A percentile compares a stretch with the other conserved stretches of the same genome.
phyloP scores from a whole-genome alignment of 30 jellyfish, hydroid and myxozoan genomes.

The Nemopilema nomurai region DNA sequence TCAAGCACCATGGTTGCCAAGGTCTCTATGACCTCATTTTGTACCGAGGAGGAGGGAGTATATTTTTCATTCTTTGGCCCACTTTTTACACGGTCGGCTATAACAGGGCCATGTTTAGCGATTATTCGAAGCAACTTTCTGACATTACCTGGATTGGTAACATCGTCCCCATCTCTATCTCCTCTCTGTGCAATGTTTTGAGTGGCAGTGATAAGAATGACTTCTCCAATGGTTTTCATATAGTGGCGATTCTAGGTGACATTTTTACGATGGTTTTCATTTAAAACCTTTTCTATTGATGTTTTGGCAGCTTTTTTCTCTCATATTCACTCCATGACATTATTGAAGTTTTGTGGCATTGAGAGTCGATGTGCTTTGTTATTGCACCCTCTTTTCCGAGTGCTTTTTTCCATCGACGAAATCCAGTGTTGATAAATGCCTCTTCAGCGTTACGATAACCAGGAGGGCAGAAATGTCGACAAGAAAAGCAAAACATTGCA shows the following conservation, averaged over 20 bases:
- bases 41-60: constrained; percentile 32
- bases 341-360: constrained; percentile 28
- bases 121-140: constrained; percentile 11
- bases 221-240: constrained; percentile 21
- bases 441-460: constrained; percentile 30
- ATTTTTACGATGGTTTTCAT: constrained; percentile 19
- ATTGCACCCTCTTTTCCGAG: constrained; percentile 38
- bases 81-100: constrained; percentile 27
- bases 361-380: constrained; percentile 44
- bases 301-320: constrained; percentile 48
- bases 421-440: constrained; percentile 32
- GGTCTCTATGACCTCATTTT: constrained; percentile 23
- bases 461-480: constrained; percentile 28
- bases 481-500: constrained; percentile 34
- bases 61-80: constrained; percentile 45
- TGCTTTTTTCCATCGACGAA: constrained; percentile 45
- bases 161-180: constrained; percentile 21
- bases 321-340: constrained; percentile 38
- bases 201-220: background rate
- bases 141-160: constrained; percentile 23
- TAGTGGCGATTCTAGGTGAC: constrained; percentile 19
- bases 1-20: constrained; percentile 32
- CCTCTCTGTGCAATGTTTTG: constrained; percentile 12
- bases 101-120: constrained; percentile 39
- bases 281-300: constrained; percentile 41